phyloP scores from a whole-genome alignment of 2,888 invertebrate species.

The Plagodis pulveraria region DNA sequence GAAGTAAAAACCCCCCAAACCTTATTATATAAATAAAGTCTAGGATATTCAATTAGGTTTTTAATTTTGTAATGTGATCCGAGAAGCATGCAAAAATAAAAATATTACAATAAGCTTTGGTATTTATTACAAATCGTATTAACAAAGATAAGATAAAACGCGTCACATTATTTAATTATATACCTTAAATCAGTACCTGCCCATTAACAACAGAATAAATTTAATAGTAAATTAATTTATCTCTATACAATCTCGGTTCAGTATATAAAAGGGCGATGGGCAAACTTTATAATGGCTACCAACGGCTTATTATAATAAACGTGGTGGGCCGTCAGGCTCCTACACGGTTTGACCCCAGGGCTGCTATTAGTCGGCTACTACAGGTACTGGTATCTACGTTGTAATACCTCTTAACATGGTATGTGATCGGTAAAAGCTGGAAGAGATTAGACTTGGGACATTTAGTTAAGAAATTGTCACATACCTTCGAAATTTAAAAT shows the following conservation, averaged over 20 bases:
- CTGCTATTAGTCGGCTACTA: conserved; percentile 78
- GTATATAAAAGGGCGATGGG: conserved; percentile 67
- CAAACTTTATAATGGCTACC: conserved; percentile 70
- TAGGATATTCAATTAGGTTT: too few relatives aligned
- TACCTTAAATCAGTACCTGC: neutral
- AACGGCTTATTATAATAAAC: conserved; percentile 80
- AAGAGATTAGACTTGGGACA: conserved; percentile 32
- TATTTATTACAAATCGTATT: too few relatives aligned
- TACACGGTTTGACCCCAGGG: conserved; percentile 79
- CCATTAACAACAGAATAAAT: conserved; percentile 16
- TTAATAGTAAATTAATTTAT: conserved; percentile 54
- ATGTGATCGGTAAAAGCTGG: conserved; percentile 45
- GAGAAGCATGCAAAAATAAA: too few relatives aligned
- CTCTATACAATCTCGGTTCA: conserved; percentile 37
- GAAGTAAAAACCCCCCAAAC: too few relatives aligned
- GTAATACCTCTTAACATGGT: conserved; percentile 62
- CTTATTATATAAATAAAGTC: too few relatives aligned
- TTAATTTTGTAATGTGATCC: too few relatives aligned
- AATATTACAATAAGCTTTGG: too few relatives aligned
- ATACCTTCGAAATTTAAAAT: too few relatives aligned
- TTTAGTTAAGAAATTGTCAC: too few relatives aligned
- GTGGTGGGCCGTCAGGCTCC: conserved; percentile 69
- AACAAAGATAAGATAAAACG: too few relatives aligned
- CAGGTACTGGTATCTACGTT: conserved; percentile 54
- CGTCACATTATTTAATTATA: too few relatives aligned